A percentile compares a stretch with the other conserved stretches of the same genome.
Evolutionary conservation across 2,888 invertebrate genomes (phyloP).

Genomic region (Hemaris fuciformis): DNA sequence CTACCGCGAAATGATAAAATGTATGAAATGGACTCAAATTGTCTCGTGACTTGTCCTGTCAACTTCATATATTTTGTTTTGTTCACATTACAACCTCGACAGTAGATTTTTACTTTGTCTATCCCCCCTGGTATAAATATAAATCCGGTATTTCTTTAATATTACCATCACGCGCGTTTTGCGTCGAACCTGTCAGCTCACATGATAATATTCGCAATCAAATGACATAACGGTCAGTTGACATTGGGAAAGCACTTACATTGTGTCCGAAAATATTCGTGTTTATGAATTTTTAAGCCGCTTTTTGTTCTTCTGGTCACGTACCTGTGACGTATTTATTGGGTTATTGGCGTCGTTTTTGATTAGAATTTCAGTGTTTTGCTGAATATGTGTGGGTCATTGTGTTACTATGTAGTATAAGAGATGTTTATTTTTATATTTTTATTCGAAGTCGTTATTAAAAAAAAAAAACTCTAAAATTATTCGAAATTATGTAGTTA

Average conservation of each 20-base stretch:
- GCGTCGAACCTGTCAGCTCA: conserved; percentile 7
- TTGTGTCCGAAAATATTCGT: background rate
- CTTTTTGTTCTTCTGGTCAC: background rate
- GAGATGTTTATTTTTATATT: background rate
- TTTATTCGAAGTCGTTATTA: background rate
- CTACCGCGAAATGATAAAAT: too few relatives aligned
- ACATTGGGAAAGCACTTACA: conserved; percentile 4
- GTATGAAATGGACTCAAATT: too few relatives aligned
- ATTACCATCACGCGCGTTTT: background rate
- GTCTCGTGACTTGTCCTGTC: too few relatives aligned
- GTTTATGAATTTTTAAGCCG: conserved; percentile 1
- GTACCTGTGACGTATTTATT: background rate
- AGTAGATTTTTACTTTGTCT: too few relatives aligned
- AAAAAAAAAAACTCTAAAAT: too few relatives aligned
- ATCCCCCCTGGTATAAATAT: background rate
- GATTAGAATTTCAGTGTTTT: background rate
- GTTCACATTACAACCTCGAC: too few relatives aligned
- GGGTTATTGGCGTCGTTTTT: background rate
- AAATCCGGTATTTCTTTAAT: background rate
- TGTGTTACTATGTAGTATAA: background rate
- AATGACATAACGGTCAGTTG: conserved; percentile 8
- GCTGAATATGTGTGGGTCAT: background rate
- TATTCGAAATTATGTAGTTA: too few relatives aligned
- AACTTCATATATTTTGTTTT: too few relatives aligned
- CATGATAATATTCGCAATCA: conserved; percentile 11